Percentiles rank a stretch among this genome's conserved stretches.
Conservation (phyloP, 2,888 invertebrate genomes). For the Drosophila prolongata region DNA sequence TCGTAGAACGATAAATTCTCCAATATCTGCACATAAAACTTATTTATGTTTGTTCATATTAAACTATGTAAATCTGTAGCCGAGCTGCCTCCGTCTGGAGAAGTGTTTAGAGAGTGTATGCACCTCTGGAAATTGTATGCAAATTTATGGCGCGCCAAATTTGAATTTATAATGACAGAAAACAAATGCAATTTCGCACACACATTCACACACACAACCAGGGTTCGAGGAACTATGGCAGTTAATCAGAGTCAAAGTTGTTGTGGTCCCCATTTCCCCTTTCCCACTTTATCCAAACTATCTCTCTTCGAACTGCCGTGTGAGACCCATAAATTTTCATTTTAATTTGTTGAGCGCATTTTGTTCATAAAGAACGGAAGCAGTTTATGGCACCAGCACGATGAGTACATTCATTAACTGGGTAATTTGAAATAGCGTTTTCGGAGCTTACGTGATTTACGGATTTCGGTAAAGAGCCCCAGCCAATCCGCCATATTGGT, state of each 20-base stretch:
- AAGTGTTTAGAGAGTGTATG: constrained; percentile 37
- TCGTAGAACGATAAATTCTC: constrained; percentile 58
- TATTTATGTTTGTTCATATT: constrained; percentile 66
- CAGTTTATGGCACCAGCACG: constrained; percentile 36
- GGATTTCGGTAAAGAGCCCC: constrained; percentile 10
- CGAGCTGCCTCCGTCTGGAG: constrained; percentile 27
- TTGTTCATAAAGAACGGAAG: constrained; percentile 63
- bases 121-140: constrained; percentile 57
- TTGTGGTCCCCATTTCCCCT: constrained; percentile 26
- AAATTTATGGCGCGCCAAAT: constrained; percentile 81
- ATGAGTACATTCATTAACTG: constrained; percentile 58
- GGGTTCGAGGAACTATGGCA: constrained; percentile 54
- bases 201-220: constrained; percentile 4
- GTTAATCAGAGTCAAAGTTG: constrained; percentile 74
- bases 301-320: constrained; percentile 41
- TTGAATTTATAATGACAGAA: constrained; percentile 81
- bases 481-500: constrained; percentile 30
- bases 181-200: constrained; percentile 73
- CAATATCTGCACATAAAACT: constrained; percentile 66
- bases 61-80: constrained; percentile 53
- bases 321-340: constrained; percentile 68
- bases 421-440: constrained; percentile 45
- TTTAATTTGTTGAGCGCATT: constrained; percentile 71
- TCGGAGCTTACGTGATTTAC: constrained; percentile 39
- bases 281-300: constrained; percentile 16